Conservation (phyloP, 2,888 invertebrate species). For the Eutolmus rufibarbis region DNA sequence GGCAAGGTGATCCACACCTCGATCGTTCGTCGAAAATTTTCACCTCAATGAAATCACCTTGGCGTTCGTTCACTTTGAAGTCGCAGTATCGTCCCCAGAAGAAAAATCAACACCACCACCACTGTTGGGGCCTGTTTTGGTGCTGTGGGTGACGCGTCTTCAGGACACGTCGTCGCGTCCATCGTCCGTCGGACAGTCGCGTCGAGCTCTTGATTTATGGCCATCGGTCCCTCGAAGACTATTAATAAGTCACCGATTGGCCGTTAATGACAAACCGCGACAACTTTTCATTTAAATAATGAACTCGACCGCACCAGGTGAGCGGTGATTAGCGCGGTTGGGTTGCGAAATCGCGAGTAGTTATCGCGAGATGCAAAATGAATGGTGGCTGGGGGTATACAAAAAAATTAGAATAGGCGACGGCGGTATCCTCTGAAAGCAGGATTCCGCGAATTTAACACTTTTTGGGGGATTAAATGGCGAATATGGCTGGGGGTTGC, state of each 20-base stretch:
- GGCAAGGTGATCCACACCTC: background rate
- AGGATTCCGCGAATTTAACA: background rate
- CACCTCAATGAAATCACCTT: background rate
- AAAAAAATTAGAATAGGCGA: background rate
- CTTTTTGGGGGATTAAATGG: background rate
- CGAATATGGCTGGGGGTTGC: background rate
- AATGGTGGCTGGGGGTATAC: background rate
- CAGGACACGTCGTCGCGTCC: background rate
- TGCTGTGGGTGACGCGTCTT: background rate
- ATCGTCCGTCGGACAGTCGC: background rate
- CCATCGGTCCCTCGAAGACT: background rate
- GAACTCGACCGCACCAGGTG: background rate
- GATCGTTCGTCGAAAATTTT: background rate
- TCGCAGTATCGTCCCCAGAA: background rate
- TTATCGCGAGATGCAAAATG: background rate
- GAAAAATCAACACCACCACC: background rate
- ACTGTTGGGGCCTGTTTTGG: background rate
- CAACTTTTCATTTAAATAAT: constrained; percentile 35
- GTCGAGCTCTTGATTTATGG: background rate
- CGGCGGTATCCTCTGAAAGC: background rate
- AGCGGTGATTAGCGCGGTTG: background rate
- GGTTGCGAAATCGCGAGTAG: background rate
- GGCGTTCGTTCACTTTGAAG: background rate
- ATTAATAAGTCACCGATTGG: constrained; percentile 37
- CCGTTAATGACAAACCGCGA: constrained; percentile 28